These are phyloP conservation scores for Bradypodion ventrale DNA, from an alignment of 2,797 vertebrate species.

Conservation along the genomic window DNA sequence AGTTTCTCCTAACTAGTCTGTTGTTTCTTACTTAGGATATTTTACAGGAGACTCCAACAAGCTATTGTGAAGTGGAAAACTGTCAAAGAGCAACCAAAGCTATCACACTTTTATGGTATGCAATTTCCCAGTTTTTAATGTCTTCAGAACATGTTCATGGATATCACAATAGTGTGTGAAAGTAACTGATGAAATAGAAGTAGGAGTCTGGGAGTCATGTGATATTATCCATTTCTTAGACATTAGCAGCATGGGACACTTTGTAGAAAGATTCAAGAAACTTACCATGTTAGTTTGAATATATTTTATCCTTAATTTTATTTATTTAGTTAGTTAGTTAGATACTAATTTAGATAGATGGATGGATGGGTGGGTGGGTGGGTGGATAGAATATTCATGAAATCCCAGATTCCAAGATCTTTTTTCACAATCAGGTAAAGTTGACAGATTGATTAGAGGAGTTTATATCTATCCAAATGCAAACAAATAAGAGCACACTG, in stretches of 20 bases:
- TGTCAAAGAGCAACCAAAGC: neutral
- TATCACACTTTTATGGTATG: neutral
- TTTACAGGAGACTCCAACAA: neutral
- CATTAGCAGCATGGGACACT: neutral
- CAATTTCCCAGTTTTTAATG: neutral
- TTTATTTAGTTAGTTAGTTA: too few relatives aligned
- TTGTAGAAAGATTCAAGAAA: neutral
- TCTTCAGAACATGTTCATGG: neutral
- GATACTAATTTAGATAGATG: too few relatives aligned
- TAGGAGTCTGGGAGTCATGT: neutral
- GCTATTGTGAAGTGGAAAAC: neutral
- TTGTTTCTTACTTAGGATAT: neutral
- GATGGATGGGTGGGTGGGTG: too few relatives aligned
- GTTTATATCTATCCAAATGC: too few relatives aligned
- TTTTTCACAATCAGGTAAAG: too few relatives aligned
- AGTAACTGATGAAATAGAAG: neutral
- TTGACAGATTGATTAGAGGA: too few relatives aligned
- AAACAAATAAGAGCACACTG: too few relatives aligned
- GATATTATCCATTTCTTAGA: neutral
- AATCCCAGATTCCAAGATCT: too few relatives aligned
- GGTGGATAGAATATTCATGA: too few relatives aligned
- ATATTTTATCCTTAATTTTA: too few relatives aligned
- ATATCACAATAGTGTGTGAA: neutral
- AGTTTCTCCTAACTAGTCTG: neutral
- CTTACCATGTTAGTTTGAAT: neutral